These are phyloP conservation scores for Forficula auricularia DNA, from an alignment of 1,140 invertebrate genomes.

Conservation along the genomic window DNA sequence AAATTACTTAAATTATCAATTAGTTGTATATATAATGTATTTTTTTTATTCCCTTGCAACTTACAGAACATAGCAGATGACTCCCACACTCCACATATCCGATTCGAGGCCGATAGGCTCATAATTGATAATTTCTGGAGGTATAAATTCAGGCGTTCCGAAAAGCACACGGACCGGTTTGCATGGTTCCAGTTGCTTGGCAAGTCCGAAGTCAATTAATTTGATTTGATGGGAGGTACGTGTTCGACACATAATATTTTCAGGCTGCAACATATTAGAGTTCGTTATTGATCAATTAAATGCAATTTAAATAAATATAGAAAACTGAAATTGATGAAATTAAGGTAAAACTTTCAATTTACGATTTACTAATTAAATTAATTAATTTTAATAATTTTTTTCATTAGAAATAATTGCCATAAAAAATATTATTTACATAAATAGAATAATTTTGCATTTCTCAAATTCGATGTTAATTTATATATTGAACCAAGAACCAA, in stretches of 20 bases:
- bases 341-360: too few species aligned
- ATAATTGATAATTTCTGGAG: slow-evolving; percentile 84
- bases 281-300: too few species aligned
- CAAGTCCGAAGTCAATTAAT: slow-evolving; percentile 81
- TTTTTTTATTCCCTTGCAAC: slow-evolving; percentile 29
- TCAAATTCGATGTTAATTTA: too few species aligned
- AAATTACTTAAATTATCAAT: neutral
- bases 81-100: slow-evolving; percentile 89
- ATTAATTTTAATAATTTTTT: too few species aligned
- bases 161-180: slow-evolving; percentile 61
- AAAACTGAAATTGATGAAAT: too few species aligned
- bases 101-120: slow-evolving; percentile 68
- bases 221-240: slow-evolving; percentile 68
- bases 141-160: slow-evolving; percentile 85
- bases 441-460: too few species aligned
- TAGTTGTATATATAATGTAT: neutral
- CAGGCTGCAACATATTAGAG: slow-evolving; percentile 37
- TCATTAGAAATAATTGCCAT: too few species aligned
- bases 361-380: too few species aligned
- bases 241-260: slow-evolving; percentile 81
- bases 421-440: too few species aligned
- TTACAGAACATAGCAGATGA: slow-evolving; percentile 87
- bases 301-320: too few species aligned
- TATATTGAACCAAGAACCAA: too few species aligned
- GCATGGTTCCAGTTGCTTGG: slow-evolving; percentile 52